Conservation (phyloP, 2,113 vertebrate genomes). For the Gyps fulvus region DNA sequence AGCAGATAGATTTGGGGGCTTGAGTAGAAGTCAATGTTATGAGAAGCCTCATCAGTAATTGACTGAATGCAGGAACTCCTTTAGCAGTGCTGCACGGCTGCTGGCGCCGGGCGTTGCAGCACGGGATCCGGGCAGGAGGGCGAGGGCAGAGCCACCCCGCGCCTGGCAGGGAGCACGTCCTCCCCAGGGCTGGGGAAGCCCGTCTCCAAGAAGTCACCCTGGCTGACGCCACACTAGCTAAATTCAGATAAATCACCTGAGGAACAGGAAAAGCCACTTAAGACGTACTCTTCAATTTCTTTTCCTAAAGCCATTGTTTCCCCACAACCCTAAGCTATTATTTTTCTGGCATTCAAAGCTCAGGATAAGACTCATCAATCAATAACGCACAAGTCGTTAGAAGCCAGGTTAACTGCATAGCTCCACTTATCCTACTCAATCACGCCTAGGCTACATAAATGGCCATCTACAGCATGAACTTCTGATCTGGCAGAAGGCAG, state of each 20-base stretch:
- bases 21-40: fast-evolving
- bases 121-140: neutral
- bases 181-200: neutral
- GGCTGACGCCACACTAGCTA: neutral
- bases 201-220: neutral
- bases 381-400: neutral
- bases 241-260: neutral
- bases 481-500: neutral
- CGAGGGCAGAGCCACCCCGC: neutral
- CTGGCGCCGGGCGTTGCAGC: neutral
- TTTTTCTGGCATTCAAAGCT: neutral
- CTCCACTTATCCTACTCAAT: neutral
- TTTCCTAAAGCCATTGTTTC: neutral
- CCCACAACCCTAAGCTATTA: neutral
- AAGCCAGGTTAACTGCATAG: neutral
- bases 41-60: neutral
- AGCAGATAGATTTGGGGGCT: neutral
- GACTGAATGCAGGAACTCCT: neutral
- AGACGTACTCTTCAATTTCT: neutral
- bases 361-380: neutral
- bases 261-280: neutral
- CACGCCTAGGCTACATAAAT: neutral
- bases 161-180: neutral
- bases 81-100: fast-evolving
- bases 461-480: fast-evolving